Conservation (phyloP, 2,888 invertebrate genomes). For the Allacma fusca region DNA sequence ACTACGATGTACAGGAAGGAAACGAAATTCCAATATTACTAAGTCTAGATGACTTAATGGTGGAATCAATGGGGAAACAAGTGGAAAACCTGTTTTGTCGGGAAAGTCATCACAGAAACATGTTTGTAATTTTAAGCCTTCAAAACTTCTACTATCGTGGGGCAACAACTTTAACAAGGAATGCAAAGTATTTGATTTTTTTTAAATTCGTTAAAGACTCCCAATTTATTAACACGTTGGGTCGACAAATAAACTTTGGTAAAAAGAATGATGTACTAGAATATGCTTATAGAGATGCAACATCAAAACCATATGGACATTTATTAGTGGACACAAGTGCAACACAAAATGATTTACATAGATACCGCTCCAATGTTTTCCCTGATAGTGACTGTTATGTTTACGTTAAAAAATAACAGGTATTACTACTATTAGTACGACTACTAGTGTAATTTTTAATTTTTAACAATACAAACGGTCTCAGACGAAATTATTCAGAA, state of each 20-base stretch:
- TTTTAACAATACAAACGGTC: no score
- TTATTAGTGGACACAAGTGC: not conserved
- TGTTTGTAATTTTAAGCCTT: not conserved
- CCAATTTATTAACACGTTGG: not conserved
- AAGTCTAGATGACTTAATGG: not conserved
- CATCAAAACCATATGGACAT: not conserved
- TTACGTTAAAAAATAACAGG: not conserved
- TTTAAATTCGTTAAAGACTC: not conserved
- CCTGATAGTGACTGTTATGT: not conserved
- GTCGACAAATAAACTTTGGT: not conserved
- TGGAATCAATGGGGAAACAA: not conserved
- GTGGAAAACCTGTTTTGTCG: not conserved
- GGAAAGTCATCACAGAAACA: not conserved
- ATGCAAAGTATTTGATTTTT: not conserved
- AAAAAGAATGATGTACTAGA: not conserved
- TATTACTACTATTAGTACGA: no score
- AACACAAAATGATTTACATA: not conserved
- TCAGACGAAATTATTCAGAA: no score
- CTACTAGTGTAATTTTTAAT: no score
- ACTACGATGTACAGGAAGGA: not conserved
- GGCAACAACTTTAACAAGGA: not conserved
- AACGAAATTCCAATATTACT: not conserved
- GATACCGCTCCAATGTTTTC: not conserved
- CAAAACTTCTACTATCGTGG: not conserved
- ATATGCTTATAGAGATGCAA: not conserved